Base-by-base conservation (phyloP, 2,888 invertebrate species). In the Dolichomitus sp. region DNA sequence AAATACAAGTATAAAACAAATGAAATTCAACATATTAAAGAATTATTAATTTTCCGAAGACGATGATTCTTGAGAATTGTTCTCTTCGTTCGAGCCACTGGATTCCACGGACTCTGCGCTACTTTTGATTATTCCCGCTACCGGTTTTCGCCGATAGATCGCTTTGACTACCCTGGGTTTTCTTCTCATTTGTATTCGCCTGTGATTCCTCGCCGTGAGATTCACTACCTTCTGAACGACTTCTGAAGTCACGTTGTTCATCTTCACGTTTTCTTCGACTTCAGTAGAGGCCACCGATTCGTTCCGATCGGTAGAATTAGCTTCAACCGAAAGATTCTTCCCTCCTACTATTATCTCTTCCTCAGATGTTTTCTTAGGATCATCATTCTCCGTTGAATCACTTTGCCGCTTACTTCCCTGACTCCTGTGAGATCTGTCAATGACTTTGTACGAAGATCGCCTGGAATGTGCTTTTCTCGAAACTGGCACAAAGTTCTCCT, bases 81-180 rank as follows among this genome's bases (percentile, higher is more conserved):
- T 54, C 9, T 12, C 19, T 14, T 74, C 48, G 50, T 14, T 75
- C 9, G 65, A 48, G 1, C 14, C 23, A 14, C 12, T 17, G n/a
- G 61, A n/a, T 37, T 50, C 42, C 30, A 11, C 14, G 0, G 23
- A 45, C 68, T 48, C 66, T 11, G 54, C 11, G 17, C 63, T 85
- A 63, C 75, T 80, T 50, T 75, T 84, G 11, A 74, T 68, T 9
- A 72, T 68, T 11, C 74, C 76, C 0, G 40, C 54, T 3, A 45
- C 72, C 1, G 78, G 79, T 48, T 73, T 79, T 1, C 85, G 75
- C 12, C 74, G 80, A 75, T 81, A 81, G 19, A 73, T 66, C 40
- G 81, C 65, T 19, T 80, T 84, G 7, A 81, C 75, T 4, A 84
- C 9, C 74, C 74, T 77, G 23, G 79, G 70, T 23, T 23, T 74